Evolutionary conservation across 2,888 invertebrate species (phyloP).

Genomic region (Chloroclystis v-ata): DNA sequence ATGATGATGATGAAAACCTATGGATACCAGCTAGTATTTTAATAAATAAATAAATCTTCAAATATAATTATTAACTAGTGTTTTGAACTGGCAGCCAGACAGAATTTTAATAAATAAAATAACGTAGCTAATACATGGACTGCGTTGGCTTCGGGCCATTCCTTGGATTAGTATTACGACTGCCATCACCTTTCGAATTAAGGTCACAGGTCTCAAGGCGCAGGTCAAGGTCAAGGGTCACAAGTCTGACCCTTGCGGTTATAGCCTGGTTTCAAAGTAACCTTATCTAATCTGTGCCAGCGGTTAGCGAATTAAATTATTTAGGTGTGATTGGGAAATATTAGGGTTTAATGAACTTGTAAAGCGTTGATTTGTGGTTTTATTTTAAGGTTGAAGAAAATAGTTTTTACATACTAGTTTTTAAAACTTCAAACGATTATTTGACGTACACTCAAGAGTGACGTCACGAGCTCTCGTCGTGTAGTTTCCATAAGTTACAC

Average conservation of each 20-base stretch:
- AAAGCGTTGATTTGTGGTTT: too few relatives aligned
- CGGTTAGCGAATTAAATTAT: constrained; percentile 16
- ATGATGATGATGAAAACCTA: too few relatives aligned
- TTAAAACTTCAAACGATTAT: too few relatives aligned
- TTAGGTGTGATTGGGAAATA: constrained; percentile 6
- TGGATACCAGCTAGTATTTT: too few relatives aligned
- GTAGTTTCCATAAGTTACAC: too few relatives aligned
- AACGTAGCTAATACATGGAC: constrained; percentile 18
- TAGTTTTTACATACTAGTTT: too few relatives aligned
- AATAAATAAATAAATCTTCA: too few relatives aligned
- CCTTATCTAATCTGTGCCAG: constrained; percentile 9
- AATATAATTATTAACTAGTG: too few relatives aligned
- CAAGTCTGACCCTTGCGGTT: constrained; percentile 25
- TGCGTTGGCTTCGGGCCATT: constrained; percentile 13
- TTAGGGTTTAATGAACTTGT: not conserved
- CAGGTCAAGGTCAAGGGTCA: constrained; percentile 26
- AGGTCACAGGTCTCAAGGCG: constrained; percentile 26
- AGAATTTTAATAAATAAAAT: constrained; percentile 14
- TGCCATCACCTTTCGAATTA: constrained; percentile 23
- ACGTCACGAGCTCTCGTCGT: too few relatives aligned
- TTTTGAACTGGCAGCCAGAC: too few relatives aligned
- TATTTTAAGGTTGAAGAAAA: too few relatives aligned
- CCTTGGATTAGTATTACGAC: constrained; percentile 22
- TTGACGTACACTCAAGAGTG: too few relatives aligned
- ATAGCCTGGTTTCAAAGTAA: constrained; percentile 10